Evolutionary conservation across 2,113 vertebrate species (phyloP).

Genomic region (Pelusios castaneus): DNA sequence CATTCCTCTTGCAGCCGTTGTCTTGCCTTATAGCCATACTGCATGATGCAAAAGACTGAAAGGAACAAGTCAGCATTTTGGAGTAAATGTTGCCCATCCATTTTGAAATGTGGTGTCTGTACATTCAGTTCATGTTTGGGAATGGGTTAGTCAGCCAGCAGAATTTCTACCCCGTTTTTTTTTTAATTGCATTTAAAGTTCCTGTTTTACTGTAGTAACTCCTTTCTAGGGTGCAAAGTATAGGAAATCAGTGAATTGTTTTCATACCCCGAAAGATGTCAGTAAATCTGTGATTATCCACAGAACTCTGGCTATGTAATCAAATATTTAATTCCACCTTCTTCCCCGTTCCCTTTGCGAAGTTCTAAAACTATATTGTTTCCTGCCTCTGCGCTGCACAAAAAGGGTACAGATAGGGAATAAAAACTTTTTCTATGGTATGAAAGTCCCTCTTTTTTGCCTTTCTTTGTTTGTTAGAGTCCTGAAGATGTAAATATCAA

Average conservation of each 20-base stretch:
- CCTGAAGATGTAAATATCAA: not conserved
- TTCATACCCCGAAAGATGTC: rapidly evolving
- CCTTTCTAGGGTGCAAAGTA: not conserved
- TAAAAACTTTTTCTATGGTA: not conserved
- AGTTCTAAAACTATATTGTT: rapidly evolving
- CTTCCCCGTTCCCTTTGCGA: rapidly evolving
- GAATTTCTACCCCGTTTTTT: not conserved
- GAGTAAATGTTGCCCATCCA: not conserved
- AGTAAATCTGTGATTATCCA: not conserved
- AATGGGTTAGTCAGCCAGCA: not conserved
- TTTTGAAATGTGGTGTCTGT: not conserved
- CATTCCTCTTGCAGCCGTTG: rapidly evolving
- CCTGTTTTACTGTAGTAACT: rapidly evolving
- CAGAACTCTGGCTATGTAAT: rapidly evolving
- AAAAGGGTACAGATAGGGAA: not conserved
- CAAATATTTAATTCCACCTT: not conserved
- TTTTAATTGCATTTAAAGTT: rapidly evolving
- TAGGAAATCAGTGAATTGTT: not conserved
- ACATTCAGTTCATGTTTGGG: rapidly evolving
- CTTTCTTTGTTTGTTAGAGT: too few relatives aligned
- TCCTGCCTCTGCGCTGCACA: not conserved
- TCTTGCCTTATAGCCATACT: rapidly evolving
- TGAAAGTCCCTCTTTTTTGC: not conserved
- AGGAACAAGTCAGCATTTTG: not conserved
- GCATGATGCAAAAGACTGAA: not conserved